phyloP scores from a whole-genome alignment of 2,113 vertebrate genomes.

The Lathamus discolor region DNA sequence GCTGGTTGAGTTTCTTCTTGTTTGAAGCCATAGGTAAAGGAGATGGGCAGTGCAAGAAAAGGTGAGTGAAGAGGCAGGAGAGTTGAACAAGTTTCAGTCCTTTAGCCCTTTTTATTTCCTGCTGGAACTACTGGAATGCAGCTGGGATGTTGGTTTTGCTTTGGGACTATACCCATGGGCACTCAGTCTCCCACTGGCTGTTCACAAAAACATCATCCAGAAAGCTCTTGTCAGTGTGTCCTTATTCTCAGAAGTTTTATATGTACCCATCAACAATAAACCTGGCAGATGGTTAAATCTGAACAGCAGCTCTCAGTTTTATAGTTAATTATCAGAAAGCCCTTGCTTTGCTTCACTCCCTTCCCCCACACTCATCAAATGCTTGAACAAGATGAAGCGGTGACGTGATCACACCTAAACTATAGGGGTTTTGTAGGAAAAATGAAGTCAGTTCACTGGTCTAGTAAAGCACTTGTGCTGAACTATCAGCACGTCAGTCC shows the following conservation, averaged over 20 bases:
- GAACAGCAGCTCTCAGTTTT: neutral
- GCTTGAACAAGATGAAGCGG: neutral
- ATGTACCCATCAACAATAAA: neutral
- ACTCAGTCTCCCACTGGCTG: neutral
- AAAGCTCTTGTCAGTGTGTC: neutral
- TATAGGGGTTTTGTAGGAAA: neutral
- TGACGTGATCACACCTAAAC: neutral
- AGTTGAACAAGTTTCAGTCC: neutral
- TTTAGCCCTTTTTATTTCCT: neutral
- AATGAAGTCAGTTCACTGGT: neutral
- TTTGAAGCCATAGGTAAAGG: neutral
- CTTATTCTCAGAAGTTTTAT: neutral
- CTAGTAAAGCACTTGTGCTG: neutral
- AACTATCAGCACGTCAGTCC: neutral
- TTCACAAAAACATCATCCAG: neutral
- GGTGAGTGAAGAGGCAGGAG: neutral
- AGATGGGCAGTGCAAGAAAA: neutral
- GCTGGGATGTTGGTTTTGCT: neutral
- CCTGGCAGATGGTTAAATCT: neutral
- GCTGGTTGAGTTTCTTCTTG: neutral
- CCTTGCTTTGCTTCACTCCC: neutral
- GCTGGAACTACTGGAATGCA: neutral
- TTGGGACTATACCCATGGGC: neutral
- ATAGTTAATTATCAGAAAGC: neutral
- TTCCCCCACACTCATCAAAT: neutral